phyloP scores from a whole-genome alignment of 1,140 invertebrate species.

The Drosophila simulans region DNA sequence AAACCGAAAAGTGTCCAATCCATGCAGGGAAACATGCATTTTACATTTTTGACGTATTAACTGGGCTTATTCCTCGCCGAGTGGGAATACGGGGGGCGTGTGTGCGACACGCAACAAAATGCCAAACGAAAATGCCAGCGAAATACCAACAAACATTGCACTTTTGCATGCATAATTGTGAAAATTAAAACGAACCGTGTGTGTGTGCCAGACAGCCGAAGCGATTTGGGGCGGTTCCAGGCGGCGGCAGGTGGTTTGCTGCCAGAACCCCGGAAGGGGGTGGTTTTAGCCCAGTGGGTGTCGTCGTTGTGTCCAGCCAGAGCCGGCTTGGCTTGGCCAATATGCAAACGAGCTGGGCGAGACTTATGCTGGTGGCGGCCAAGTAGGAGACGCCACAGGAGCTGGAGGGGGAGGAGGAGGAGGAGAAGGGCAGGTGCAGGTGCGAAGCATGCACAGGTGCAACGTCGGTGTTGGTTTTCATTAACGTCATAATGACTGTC shows the following conservation, averaged over 20 bases:
- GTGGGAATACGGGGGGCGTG: constrained; percentile 7
- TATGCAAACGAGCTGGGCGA: constrained; percentile 62
- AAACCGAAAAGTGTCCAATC: constrained; percentile 38
- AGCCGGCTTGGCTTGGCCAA: constrained; percentile 15
- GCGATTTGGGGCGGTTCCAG: constrained; percentile 23
- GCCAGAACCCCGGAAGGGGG: neutral
- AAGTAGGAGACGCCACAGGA: no score
- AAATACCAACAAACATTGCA: constrained; percentile 78
- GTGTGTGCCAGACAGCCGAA: constrained; percentile 32
- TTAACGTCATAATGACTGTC: constrained; percentile 79
- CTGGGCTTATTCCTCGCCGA: constrained; percentile 51
- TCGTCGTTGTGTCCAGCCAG: constrained; percentile 21
- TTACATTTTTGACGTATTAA: constrained; percentile 76
- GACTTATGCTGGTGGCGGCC: constrained; percentile 33
- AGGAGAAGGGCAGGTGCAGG: constrained; percentile 42
- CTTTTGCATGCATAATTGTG: constrained; percentile 81
- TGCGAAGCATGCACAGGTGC: constrained; percentile 77
- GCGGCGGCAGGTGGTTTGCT: neutral
- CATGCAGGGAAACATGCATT: constrained; percentile 54
- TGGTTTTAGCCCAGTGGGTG: constrained; percentile 3
- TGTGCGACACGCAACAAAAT: constrained; percentile 71
- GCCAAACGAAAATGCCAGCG: constrained; percentile 48
- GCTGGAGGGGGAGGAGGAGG: neutral
- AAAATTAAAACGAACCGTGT: constrained; percentile 75
- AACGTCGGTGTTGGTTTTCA: constrained; percentile 75